Percentiles rank a stretch among this genome's conserved stretches.
phyloP scores from a whole-genome alignment of 2,888 invertebrate species.

The Fragum sueziense region DNA sequence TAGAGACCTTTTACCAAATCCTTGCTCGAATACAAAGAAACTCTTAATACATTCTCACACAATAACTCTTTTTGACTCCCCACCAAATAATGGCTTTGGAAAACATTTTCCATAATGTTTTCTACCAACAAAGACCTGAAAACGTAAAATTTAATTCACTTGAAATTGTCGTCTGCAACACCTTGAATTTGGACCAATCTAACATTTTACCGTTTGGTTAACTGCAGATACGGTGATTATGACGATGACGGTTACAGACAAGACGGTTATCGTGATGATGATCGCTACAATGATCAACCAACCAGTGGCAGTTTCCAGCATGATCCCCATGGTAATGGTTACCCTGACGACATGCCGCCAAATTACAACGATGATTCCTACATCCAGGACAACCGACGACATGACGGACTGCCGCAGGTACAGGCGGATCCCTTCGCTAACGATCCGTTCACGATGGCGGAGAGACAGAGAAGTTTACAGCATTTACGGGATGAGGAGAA shows the following conservation, averaged over 20 bases:
- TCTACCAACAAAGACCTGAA: too few relatives aligned
- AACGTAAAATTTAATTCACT: too few relatives aligned
- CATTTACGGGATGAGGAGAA: constrained; percentile 58
- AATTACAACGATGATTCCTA: constrained; percentile 56
- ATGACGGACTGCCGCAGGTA: constrained; percentile 75
- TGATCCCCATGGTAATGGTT: constrained; percentile 37
- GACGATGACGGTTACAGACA: constrained; percentile 36
- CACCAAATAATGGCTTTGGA: too few relatives aligned
- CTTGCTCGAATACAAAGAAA: too few relatives aligned
- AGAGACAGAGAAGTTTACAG: constrained; percentile 63
- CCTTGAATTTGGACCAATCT: too few relatives aligned
- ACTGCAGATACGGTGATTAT: not conserved
- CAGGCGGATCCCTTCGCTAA: constrained; percentile 76
- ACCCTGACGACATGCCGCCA: constrained; percentile 45
- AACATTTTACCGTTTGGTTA: too few relatives aligned
- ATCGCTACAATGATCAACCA: constrained; percentile 59
- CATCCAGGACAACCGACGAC: constrained; percentile 59
- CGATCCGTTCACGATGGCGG: constrained; percentile 71
- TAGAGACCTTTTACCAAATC: too few relatives aligned
- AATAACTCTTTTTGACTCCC: too few relatives aligned
- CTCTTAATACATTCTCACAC: too few relatives aligned
- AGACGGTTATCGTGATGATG: constrained; percentile 55
- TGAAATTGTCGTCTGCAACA: too few relatives aligned
- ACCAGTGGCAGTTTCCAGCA: constrained; percentile 55
- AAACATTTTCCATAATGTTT: too few relatives aligned